Conservation (phyloP, 2,888 invertebrate species). For the Iphiclides podalirius region DNA sequence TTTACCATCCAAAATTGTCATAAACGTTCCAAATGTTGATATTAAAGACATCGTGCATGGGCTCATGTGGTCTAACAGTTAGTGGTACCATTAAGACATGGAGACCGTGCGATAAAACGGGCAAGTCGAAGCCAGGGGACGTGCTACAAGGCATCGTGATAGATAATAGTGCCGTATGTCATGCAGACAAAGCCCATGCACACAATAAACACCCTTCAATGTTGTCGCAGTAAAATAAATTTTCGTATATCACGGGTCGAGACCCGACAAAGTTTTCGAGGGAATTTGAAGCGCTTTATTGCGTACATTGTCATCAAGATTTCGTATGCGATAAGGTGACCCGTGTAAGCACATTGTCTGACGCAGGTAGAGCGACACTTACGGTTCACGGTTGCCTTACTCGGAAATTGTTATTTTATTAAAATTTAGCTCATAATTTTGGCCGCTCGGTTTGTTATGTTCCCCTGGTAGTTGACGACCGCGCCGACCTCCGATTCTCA, state of each 20-base stretch:
- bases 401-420: conserved; percentile 34
- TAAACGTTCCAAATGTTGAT: conserved; percentile 36
- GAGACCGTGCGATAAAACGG: conserved; percentile 56
- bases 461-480: not conserved
- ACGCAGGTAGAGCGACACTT: conserved; percentile 52
- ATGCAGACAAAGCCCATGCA: conserved; percentile 38
- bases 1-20: too few relatives aligned
- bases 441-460: not conserved
- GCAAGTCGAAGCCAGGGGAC: conserved; percentile 52
- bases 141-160: conserved; percentile 72
- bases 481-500: not conserved
- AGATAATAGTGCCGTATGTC: conserved; percentile 61
- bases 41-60: conserved; percentile 49
- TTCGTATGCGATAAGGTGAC: conserved; percentile 40
- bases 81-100: conserved; percentile 63
- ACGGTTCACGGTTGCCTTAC: conserved; percentile 46
- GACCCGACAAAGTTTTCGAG: conserved; percentile 36
- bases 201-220: conserved; percentile 22
- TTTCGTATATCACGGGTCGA: conserved; percentile 29
- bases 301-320: conserved; percentile 67
- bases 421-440: conserved; percentile 1
- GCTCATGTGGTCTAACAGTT: conserved; percentile 62
- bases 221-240: conserved; percentile 31
- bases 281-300: conserved; percentile 58
- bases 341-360: conserved; percentile 45